A percentile compares a stretch with the other conserved stretches of the same genome.
Conservation (phyloP, 2,888 invertebrate genomes). For the Candidula unifasciata region DNA sequence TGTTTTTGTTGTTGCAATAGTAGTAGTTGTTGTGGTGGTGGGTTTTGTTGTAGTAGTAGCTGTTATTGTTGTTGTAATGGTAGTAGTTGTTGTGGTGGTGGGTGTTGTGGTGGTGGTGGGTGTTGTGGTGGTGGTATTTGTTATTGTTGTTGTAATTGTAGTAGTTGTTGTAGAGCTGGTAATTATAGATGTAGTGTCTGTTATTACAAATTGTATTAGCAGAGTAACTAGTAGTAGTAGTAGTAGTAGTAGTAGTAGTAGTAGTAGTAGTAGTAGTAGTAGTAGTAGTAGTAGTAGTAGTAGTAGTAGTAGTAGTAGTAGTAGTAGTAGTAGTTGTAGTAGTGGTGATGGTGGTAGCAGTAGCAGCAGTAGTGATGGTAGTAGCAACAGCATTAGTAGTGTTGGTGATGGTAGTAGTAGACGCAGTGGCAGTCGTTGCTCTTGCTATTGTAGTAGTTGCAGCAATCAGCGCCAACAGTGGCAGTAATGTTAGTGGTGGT, state of each 20-base stretch:
- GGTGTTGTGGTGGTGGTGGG: background rate
- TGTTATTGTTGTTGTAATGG: background rate
- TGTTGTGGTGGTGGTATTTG: background rate
- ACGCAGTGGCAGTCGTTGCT: background rate
- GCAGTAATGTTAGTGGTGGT: too few species aligned
- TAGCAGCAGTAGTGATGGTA: background rate
- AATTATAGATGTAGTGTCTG: background rate
- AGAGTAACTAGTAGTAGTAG: background rate
- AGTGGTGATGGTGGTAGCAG: background rate
- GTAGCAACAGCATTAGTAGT: background rate
- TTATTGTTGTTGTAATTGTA: background rate
- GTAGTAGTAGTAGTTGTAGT: constrained; percentile 15
- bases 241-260: background rate
- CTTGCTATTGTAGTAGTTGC: background rate
- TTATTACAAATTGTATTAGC: background rate
- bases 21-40: background rate
- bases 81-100: background rate
- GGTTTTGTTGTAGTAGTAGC: background rate
- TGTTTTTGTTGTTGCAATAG: background rate
- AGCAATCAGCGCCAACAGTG: too few species aligned
- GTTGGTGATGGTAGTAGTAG: background rate
- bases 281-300: background rate
- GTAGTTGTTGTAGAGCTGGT: background rate
- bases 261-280: background rate
- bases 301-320: background rate